Percentiles rank a stretch among this genome's conserved stretches.
phyloP scores from a whole-genome alignment of 2,888 invertebrate genomes.

The Congeria kusceri region DNA sequence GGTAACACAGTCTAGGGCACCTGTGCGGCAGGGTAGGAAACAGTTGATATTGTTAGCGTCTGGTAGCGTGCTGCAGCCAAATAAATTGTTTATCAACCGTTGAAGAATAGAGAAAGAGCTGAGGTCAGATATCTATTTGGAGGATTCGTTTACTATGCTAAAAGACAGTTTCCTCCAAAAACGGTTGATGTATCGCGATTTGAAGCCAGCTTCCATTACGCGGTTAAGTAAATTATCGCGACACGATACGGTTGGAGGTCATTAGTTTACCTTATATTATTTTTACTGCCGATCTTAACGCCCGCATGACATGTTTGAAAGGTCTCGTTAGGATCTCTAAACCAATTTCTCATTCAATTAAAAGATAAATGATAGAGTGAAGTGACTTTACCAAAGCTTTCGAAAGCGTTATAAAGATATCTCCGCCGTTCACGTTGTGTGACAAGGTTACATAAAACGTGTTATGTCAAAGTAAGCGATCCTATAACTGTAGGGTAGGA shows the following conservation, averaged over 20 bases:
- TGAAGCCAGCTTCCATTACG: too few species aligned
- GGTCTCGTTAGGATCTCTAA: slow-evolving; percentile 41
- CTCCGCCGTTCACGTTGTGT: not conserved
- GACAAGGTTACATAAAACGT: slow-evolving; percentile 4
- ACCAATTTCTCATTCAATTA: slow-evolving; percentile 3
- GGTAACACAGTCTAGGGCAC: too few species aligned
- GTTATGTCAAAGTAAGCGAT: too few species aligned
- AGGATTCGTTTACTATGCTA: slow-evolving; percentile 51
- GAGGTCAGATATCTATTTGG: slow-evolving; percentile 55
- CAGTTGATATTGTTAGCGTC: too few species aligned
- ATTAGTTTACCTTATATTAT: slow-evolving; percentile 41
- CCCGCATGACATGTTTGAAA: slow-evolving; percentile 38
- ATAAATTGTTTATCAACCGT: slow-evolving; percentile 29
- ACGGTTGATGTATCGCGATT: not conserved
- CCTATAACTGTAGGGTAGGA: too few species aligned
- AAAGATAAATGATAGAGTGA: not conserved
- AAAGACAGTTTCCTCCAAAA: slow-evolving; percentile 24
- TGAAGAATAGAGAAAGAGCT: slow-evolving; percentile 41
- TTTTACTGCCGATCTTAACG: slow-evolving; percentile 41
- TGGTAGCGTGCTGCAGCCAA: slow-evolving; percentile 48
- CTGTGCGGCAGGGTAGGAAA: too few species aligned
- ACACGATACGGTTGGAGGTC: not conserved
- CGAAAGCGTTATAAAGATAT: too few species aligned
- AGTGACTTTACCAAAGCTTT: too few species aligned
- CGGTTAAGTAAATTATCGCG: too few species aligned